Evolutionary conservation across 1,140 invertebrate species (phyloP), one percentile per base, ranked within the genome.

Genomic region (Acromyrmex echinatior): DNA sequence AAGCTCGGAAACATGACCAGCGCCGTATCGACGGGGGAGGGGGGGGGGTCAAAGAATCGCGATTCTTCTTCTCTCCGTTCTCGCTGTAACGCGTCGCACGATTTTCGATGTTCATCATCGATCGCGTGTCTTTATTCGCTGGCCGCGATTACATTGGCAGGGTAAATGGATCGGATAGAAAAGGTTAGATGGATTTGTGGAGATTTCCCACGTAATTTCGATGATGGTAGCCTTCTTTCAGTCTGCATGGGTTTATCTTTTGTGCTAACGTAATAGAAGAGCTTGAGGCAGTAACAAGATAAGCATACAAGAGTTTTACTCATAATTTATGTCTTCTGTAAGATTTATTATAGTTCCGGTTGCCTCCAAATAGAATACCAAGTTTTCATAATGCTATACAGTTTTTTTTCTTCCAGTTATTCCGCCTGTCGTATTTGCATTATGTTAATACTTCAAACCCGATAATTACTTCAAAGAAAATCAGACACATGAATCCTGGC

Each of bases 1-100:
- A 70, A 88, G 79, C 87, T 80, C 86, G 79, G 71, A 66, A 89
- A 90, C 86, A 89, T 73, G 89, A 45, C 60, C 89, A 89, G 68
- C 78, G 51, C 63, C 68, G 88, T 90, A 90, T 31, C 28, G 28
- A 31, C 2, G 28, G 3, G 28, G 21, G 21, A 21, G 21, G 21
- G 21, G 21, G 21, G 21, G 28, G 28, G 28, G 28, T 31, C 28
- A 31, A 31, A 31, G 28, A 31, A 31, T 31, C 28, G 28, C 28
- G 28, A 31, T 31, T 31, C 28, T 31, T 31, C 28, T 31, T 31
- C 28, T 31, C 28, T 31, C 28, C 28, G 28, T 31, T 31, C 28
- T 31, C 28, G 28, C 28, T 31, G 28, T 31, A 31, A 31, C 28
- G 3, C 28, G 28, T 31, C 28, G 28, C 28, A 0, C 2, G 49